These are phyloP conservation scores for Sepiola atlantica DNA, from an alignment of 2,888 invertebrate species.

Conservation along the genomic window DNA sequence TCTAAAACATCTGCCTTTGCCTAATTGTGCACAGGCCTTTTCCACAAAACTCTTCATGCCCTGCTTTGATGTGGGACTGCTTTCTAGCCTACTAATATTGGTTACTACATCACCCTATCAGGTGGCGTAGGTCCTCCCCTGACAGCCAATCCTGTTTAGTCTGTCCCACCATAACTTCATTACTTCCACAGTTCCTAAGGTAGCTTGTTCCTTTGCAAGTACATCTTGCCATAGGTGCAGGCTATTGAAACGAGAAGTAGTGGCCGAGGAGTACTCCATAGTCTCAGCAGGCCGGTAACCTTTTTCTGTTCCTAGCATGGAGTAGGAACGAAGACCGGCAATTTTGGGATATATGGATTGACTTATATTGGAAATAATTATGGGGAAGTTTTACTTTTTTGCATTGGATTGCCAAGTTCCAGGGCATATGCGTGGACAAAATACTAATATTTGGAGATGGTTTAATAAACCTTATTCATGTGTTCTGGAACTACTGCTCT, in stretches of 20 bases:
- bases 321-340: constrained; percentile 45
- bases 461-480: constrained; percentile 44
- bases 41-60: neutral
- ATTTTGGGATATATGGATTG: constrained; percentile 46
- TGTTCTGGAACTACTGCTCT: constrained; percentile 45
- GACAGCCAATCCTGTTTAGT: constrained; percentile 39
- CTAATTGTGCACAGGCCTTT: neutral
- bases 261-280: constrained; percentile 42
- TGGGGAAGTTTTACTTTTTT: constrained; percentile 36
- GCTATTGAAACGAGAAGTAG: constrained; percentile 42
- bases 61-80: constrained; percentile 44
- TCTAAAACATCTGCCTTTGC: constrained; percentile 22
- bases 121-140: constrained; percentile 23
- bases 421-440: constrained; percentile 38
- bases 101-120: constrained; percentile 42
- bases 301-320: constrained; percentile 40
- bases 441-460: constrained; percentile 40
- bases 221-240: constrained; percentile 42
- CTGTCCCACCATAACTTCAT: constrained; percentile 32
- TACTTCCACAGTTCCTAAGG: constrained; percentile 40
- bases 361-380: constrained; percentile 11
- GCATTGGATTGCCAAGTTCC: constrained; percentile 37
- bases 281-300: constrained; percentile 45
- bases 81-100: constrained; percentile 35
- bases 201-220: constrained; percentile 39